A percentile compares a stretch with the other conserved stretches of the same genome.
phyloP scores from a whole-genome alignment of 1,140 invertebrate species.

The Lepidurus arcticus region DNA sequence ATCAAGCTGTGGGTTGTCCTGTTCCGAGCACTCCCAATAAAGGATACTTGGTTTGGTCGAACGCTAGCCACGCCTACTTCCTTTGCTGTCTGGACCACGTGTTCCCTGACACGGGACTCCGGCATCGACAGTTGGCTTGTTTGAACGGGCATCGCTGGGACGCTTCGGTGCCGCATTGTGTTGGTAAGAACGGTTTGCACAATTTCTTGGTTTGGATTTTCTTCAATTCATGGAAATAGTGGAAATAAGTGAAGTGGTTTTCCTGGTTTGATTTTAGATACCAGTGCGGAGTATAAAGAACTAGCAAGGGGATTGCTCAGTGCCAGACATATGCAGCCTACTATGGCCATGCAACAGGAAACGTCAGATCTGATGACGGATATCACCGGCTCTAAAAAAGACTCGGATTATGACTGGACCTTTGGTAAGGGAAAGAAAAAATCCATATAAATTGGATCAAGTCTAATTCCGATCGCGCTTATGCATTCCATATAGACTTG shows the following conservation, averaged over 20 bases:
- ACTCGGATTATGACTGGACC: neutral
- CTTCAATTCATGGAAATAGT: too few relatives aligned
- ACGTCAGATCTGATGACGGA: neutral
- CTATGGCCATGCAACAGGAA: neutral
- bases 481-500: neutral
- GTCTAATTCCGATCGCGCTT: neutral
- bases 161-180: constrained; percentile 23
- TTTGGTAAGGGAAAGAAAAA: neutral
- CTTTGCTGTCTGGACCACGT: constrained; percentile 30
- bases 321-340: neutral
- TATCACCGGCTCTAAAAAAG: neutral
- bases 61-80: constrained; percentile 26
- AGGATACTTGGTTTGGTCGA: constrained; percentile 25
- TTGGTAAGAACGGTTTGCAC: constrained; percentile 1
- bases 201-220: neutral
- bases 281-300: neutral
- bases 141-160: constrained; percentile 26
- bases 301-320: neutral
- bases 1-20: constrained; percentile 27
- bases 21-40: constrained; percentile 15
- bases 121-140: constrained; percentile 27
- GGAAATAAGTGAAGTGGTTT: neutral
- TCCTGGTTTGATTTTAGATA: neutral
- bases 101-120: constrained; percentile 26
- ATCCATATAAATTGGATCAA: neutral